These are phyloP conservation scores for Dryobotodes eremita DNA, from an alignment of 2,888 invertebrate species.

Conservation along the genomic window DNA sequence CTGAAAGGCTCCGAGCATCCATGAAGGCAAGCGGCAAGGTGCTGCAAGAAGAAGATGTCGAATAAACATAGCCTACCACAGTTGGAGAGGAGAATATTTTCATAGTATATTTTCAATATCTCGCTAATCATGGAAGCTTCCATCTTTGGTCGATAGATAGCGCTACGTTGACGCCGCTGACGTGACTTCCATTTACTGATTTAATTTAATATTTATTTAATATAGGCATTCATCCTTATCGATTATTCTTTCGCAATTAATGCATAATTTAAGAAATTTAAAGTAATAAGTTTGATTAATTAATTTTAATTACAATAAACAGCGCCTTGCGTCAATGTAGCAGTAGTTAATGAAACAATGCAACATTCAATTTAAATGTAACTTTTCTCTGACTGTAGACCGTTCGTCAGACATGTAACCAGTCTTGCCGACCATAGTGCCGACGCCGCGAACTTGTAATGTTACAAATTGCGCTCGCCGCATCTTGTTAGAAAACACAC, in stretches of 20 bases:
- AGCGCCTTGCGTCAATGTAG: conserved; percentile 54
- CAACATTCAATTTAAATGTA: conserved; percentile 32
- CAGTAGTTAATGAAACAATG: conserved; percentile 38
- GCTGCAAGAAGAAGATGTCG: conserved; percentile 88
- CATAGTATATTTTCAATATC: conserved; percentile 62
- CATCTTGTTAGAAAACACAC: conserved; percentile 32
- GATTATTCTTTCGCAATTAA: conserved; percentile 52
- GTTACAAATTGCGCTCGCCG: conserved; percentile 1
- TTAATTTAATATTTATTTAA: conserved; percentile 58
- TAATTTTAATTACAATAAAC: conserved; percentile 49
- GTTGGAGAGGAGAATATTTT: conserved; percentile 62
- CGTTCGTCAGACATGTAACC: conserved; percentile 12
- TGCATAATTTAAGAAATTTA: conserved; percentile 61
- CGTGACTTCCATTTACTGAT: conserved; percentile 40
- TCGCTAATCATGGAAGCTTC: conserved; percentile 61
- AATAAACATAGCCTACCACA: conserved; percentile 73
- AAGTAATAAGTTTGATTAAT: conserved; percentile 54
- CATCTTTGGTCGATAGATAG: conserved; percentile 59
- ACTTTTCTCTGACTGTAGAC: conserved; percentile 60
- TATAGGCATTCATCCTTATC: conserved; percentile 38
- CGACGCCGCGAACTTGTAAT: conserved; percentile 10
- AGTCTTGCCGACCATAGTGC: conserved; percentile 33
- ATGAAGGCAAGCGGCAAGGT: conserved; percentile 82
- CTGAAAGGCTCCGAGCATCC: conserved; percentile 84
- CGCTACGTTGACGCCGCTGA: conserved; percentile 50